Evolutionary conservation across 2,113 vertebrate genomes (phyloP), one percentile per base, ranked within the genome.

Genomic region (Anarrhichthys ocellatus): DNA sequence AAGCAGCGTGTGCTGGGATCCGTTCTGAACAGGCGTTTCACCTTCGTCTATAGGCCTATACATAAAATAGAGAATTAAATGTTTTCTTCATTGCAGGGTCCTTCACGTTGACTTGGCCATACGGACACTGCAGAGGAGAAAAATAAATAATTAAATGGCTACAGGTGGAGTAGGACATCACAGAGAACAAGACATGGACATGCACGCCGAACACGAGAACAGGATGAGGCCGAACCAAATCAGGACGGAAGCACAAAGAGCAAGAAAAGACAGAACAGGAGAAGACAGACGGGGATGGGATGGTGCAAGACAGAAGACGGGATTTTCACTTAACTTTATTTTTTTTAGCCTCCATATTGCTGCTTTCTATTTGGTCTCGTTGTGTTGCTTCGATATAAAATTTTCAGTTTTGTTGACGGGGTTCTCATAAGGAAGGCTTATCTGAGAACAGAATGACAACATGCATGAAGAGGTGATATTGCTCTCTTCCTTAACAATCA

Each of bases 41-140:
- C 83, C 81, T 87, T 68, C n/a, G 76, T 68, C 75, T 1, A 14
- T 42, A 22, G 65, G 73, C 20, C 83, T 93, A 96, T 32, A 94
- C 80, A 83, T 95, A 97, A 95, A 96, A 96, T 63, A 93, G 86
- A 4, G 85, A 96, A 81, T 95, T 95, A 90, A 96, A 97, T 7
- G 0, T 17, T 89, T 97, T 97, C 91, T 93, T 97, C 96, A 95
- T 94, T 0, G 92, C 92, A n/a, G 94, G 87, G 83, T 97, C 95
- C 92, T 96, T 96, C 89, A 96, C 94, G 46, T 96, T 96, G 88
- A 94, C 93, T 94, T 97, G 96, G 61, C 95, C 96, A 74, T 96
- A 96, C 22, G 96, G 96, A 96, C 96, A 96, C 97, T 97, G n/a
- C 0, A 92, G 67, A 62, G 83, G 89, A 88, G 71, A 91, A 84